Base-by-base conservation (phyloP, 2,797 vertebrate species). In the Kryptolebias ocellatus region DNA sequence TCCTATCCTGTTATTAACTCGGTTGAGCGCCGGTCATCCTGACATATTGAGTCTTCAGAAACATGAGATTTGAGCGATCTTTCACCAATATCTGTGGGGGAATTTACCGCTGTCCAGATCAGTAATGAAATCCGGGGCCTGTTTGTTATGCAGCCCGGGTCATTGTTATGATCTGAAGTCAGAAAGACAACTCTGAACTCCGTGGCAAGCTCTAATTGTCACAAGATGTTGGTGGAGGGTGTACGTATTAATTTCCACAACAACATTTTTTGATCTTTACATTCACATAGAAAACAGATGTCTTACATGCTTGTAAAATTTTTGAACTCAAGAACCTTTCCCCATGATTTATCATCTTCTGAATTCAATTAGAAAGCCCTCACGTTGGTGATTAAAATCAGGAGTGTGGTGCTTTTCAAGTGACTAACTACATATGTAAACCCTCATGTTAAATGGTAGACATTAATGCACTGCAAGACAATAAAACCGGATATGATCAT, bases 31-130 rank as follows among this genome's bases (percentile, higher is more conserved):
- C 60, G 86, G 80, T 83, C 83, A 82, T 85, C 79, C 72, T 24
- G 74, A 83, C 86, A 84, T 82, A 83, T 85, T 85, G 80, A 80
- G 82, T 81, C 80, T 67, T 84, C 79, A 64, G 47, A 69, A 14
- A 50, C 79, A 63, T 6, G 1, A 70, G 57, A 15, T 39, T 68
- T 14, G 34, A n/a, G 46, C 53, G 27, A 9, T 66, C 64, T 75
- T 59, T 46, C 74, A 39, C 63, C 78, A 81, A 79, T 72, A 84
- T 76, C 78, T 10, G 64, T 27, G 20, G 29, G 42, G 74, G 71
- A 56, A 72, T 69, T 68, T 11, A 8, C 73, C 31, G 37, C 61
- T 3, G 77, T 73, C 68, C 80, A 20, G 12, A 76, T 67, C 73
- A 49, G 67, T 88, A 84, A 88, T 88, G 86, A 84, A 83, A 76